Percentiles rank a stretch among this genome's conserved stretches.
Evolutionary conservation across 2,113 vertebrate species (phyloP).

Genomic region (Tor tambroides): DNA sequence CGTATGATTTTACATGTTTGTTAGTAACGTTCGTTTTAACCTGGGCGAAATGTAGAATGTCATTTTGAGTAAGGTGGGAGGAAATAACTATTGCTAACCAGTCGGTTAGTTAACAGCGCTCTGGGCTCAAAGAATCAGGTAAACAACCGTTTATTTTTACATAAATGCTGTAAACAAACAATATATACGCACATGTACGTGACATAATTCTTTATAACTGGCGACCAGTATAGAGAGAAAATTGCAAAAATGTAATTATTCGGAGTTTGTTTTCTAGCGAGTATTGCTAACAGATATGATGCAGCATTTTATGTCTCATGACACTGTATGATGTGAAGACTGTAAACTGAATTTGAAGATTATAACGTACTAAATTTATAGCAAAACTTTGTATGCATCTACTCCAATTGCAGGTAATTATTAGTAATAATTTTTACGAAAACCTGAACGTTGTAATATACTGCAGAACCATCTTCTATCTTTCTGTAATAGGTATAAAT

Average conservation of each 20-base stretch:
- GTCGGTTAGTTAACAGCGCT: not conserved
- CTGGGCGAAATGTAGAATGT: conserved; percentile 16
- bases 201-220: not conserved
- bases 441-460: not conserved
- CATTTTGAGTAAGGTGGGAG: not conserved
- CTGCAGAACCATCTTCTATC: not conserved
- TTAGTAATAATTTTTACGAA: not conserved
- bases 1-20: not conserved
- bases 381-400: not conserved
- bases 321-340: not conserved
- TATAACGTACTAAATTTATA: not conserved
- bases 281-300: conserved; percentile 12
- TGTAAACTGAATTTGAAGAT: not conserved
- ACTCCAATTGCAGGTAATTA: not conserved
- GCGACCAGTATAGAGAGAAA: not conserved
- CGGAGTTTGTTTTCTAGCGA: not conserved
- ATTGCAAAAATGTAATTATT: not conserved
- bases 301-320: conserved; percentile 10
- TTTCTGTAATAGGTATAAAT: not conserved
- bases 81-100: not conserved
- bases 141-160: conserved; percentile 40
- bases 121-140: conserved; percentile 47
- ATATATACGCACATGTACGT: no score
- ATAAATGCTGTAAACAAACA: not conserved
- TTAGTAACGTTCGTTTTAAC: not conserved